Percentiles rank a stretch among this genome's conserved stretches.
Conservation (phyloP, 2,113 vertebrate species). For the Origma solitaria region DNA sequence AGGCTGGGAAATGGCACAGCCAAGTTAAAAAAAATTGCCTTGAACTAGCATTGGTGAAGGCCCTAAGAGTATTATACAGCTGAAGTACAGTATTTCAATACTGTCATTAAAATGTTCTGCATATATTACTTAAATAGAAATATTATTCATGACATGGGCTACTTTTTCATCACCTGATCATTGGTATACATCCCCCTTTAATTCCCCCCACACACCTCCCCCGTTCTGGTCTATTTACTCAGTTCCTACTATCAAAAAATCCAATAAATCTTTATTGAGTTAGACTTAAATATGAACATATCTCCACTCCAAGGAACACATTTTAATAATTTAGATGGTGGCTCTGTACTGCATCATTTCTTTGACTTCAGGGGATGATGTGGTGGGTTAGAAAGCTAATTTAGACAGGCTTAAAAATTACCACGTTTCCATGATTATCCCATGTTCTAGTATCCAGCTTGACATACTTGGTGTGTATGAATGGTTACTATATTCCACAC, state of each 20-base stretch:
- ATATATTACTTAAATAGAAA: neutral
- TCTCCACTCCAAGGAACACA: slow-evolving; percentile 19
- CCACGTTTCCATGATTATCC: neutral
- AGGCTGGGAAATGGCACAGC: neutral
- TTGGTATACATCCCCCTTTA: neutral
- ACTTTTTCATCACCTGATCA: neutral
- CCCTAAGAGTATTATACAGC: neutral
- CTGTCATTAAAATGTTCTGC: neutral
- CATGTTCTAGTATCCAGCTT: neutral
- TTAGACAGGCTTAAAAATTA: neutral
- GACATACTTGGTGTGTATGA: neutral
- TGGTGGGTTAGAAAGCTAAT: neutral
- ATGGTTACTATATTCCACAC: neutral
- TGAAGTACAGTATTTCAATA: neutral
- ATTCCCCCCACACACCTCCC: neutral
- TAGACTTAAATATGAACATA: neutral
- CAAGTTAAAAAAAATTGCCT: neutral
- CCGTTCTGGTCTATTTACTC: neutral
- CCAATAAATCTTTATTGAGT: slow-evolving; percentile 9
- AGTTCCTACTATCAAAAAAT: slow-evolving; percentile 20
- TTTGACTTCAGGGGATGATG: slow-evolving; percentile 26
- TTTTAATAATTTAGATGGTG: slow-evolving; percentile 43
- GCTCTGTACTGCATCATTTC: neutral
- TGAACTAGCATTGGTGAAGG: neutral
- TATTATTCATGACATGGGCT: neutral